Evolutionary conservation across 2,797 vertebrate species (phyloP).

Genomic region (Helarctos malayanus): DNA sequence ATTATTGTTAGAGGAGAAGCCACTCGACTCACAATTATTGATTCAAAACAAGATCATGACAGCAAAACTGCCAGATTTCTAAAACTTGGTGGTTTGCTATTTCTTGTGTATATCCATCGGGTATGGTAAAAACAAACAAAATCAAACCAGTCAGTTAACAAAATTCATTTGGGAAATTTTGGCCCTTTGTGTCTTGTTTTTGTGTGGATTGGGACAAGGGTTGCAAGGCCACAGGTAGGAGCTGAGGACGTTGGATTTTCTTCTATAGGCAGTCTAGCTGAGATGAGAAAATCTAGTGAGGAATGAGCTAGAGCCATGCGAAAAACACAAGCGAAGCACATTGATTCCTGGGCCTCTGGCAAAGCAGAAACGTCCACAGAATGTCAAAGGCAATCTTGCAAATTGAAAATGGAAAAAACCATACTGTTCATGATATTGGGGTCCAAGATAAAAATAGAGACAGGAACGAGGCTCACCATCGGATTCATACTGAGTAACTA

Average conservation of each 20-base stretch:
- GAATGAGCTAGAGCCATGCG: not conserved
- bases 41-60: not conserved
- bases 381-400: not conserved
- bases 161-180: not conserved
- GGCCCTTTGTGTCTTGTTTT: not conserved
- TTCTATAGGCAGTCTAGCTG: not conserved
- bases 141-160: not conserved
- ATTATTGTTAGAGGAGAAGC: not conserved
- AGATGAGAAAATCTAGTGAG: not conserved
- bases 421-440: not conserved
- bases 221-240: not conserved
- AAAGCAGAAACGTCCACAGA: constrained; percentile 1
- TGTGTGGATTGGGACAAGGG: not conserved
- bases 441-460: not conserved
- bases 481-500: not conserved
- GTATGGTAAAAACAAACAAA: not conserved
- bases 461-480: not conserved
- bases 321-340: not conserved
- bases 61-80: not conserved
- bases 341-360: not conserved
- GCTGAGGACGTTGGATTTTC: not conserved
- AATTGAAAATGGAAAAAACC: not conserved
- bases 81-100: not conserved
- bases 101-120: not conserved
- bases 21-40: not conserved